These are phyloP conservation scores for Leucophenga maculata DNA, from an alignment of 2,888 invertebrate species.

Conservation along the genomic window DNA sequence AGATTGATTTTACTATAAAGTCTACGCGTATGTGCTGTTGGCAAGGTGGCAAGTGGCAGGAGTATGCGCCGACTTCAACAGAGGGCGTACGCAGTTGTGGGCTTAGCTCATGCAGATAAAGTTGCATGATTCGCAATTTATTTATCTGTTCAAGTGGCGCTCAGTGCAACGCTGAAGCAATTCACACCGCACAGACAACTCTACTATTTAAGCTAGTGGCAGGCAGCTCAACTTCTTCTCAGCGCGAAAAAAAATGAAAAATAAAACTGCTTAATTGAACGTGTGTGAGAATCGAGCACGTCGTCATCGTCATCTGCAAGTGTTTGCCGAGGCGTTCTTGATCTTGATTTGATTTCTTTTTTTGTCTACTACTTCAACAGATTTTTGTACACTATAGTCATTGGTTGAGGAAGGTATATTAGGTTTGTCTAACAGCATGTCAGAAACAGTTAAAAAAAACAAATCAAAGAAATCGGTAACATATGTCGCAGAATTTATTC, in stretches of 20 bases:
- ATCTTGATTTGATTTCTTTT: constrained; percentile 11
- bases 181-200: no score
- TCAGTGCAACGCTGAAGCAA: background rate
- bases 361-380: background rate
- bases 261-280: constrained; percentile 11
- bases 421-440: no score
- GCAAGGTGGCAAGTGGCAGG: background rate
- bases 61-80: background rate
- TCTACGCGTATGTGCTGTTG: background rate
- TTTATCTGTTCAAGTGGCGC: constrained; percentile 18
- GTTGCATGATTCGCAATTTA: constrained; percentile 18
- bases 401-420: no score
- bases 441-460: no score
- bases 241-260: background rate
- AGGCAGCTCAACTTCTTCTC: background rate
- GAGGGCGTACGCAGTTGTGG: constrained; percentile 5
- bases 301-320: background rate
- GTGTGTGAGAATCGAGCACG: background rate
- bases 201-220: background rate
- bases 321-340: constrained; percentile 15
- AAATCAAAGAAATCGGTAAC: no score
- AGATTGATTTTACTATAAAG: constrained; percentile 15
- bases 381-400: no score
- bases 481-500: no score
- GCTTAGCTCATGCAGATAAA: constrained; percentile 9